Base-by-base conservation (phyloP, 2,888 invertebrate species). In the Sussaba pulchella region DNA sequence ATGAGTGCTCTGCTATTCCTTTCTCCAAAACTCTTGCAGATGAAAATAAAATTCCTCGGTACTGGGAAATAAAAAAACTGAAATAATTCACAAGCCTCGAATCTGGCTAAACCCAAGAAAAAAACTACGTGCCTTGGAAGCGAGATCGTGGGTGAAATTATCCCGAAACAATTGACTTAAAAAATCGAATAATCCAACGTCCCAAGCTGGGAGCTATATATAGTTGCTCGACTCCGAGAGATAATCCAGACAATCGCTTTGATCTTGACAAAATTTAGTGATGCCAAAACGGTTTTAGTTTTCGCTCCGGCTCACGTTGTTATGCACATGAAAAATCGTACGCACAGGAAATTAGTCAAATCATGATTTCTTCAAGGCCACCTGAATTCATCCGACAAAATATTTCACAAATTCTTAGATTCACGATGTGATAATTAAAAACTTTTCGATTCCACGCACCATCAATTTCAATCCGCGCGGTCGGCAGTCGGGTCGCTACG, bases 71-170 rank as follows among this genome's bases (percentile, higher is more conserved):
- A 17, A 57, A 24, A 67, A 64, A 61, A 31, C 43, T 47, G 50
- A 74, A 73, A 81, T 77, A 71, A 76, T 80, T 75, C 80, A 71
- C 54, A 73, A 81, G 64, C 19, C 69, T 50, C 12, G 69, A 77
- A 64, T 70, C 64, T 73, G 47, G 61, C 36, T 21, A 45, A 52
- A 57, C 66, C 39, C 17, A 9, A 24, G 1, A 21, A 52, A 50
- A 61, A 66, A 24, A 4, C 24, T 21, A 10, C 50, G 21, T 41
- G 43, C 43, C 14, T 26, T 1, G 31, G 2, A 9, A 43, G 3
- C 8, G 57, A 45, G 12, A 43, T 70, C 17, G 43, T 59, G 26
- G 31, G 31, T 43, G 10, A 12, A 59, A 57, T 70, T 57, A 24
- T 59, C 17, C 12, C 39, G 12, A 21, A 39, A 50, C 50, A 61